Base-by-base conservation (phyloP, 2,113 vertebrate species). In the Vidua macroura region DNA sequence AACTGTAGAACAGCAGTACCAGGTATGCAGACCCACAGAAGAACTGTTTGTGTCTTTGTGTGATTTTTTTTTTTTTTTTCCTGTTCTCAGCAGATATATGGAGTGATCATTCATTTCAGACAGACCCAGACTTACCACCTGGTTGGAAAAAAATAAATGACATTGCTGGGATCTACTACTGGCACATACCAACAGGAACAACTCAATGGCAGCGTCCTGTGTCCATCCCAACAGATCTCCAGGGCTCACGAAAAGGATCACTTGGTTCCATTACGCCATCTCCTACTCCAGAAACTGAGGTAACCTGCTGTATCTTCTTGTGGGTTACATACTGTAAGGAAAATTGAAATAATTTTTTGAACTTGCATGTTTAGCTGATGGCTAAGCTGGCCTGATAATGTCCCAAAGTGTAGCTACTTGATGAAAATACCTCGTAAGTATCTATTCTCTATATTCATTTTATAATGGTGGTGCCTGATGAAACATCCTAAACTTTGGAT, bases 91-190 rank as follows among this genome's bases (percentile, higher is more conserved):
- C 98, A 98, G 99, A 99, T 93, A 97, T 99, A 91, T 99, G 99
- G 99, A 98, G 96, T 77, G 99, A 99, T 63, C 99, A 98, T 49
- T 98, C 98, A 5, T 99, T 99, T 97, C 99, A 99, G 96, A 99
- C 99, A 5, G 99, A 99, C 94, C 98, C 98, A 20, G 98, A 99
- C 78, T 97, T 99, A 84, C 99, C 99, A 16, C 99, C 99, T 17
- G 99, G 99, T 87, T 99, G 99, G 99, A 98, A 99, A 81, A 99
- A 98, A 97, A 97, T 99, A 97, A 98, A 79, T 31, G 99, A 99
- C 78, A 93, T 98, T 76, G 98, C 99, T 27, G 98, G 99, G 69
- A 98, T 98, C 95, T 99, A 99, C 96, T 99, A 99, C 68, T 99
- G 99, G 99, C 99, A 99, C 91, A 97, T 99, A 97, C 99, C 99